Evolutionary conservation across 2,888 invertebrate genomes (phyloP), one percentile per base, ranked within the genome.

Genomic region (Andrena marginata): DNA sequence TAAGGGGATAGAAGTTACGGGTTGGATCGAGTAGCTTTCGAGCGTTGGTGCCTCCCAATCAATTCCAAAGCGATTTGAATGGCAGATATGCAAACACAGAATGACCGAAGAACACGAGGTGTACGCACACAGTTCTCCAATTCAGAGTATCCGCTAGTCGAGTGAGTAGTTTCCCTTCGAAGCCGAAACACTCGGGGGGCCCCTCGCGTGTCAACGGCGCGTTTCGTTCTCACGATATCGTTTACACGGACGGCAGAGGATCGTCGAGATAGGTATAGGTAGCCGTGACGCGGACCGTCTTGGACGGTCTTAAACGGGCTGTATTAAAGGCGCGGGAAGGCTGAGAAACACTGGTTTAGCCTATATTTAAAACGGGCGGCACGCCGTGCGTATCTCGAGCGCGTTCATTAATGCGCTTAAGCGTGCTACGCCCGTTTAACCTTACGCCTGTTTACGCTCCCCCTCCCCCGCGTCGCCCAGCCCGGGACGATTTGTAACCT

Each of bases 281-380:
- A 23, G 16, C 31, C 65, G 26, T 59, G 74, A 59, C 67, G 75
- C 56, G 29, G 68, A 82, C 10, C 35, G 33, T 80, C 69, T 70
- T 6, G 35, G 8, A 6, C 5, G 48, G 29, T 69, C 64, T 56
- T 54, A 67, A 73, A 77, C 63, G n/a, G 77, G 69, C 49, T 70
- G 26, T 8, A 67, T 65, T 49, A 69, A 77, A 23, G 23, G 7
- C 69, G 48, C 29, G 20, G 51, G 16, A 29, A 63, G 70, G 79
- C 54, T 80, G 84, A 84, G 84, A 80, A 63, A 77, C 77, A 83
- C 80, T 83, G 80, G 72, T 83, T 83, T 83, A 80, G 76, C 82
- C 84, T 84, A 84, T 83, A 84, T 84, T 84, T 84, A 83, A 83
- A 56, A 83, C 80, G 84, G 42, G 67, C 83, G 70, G 83, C 83